Evolutionary conservation across 2,113 vertebrate genomes (phyloP).

Genomic region (Malurus melanocephalus): DNA sequence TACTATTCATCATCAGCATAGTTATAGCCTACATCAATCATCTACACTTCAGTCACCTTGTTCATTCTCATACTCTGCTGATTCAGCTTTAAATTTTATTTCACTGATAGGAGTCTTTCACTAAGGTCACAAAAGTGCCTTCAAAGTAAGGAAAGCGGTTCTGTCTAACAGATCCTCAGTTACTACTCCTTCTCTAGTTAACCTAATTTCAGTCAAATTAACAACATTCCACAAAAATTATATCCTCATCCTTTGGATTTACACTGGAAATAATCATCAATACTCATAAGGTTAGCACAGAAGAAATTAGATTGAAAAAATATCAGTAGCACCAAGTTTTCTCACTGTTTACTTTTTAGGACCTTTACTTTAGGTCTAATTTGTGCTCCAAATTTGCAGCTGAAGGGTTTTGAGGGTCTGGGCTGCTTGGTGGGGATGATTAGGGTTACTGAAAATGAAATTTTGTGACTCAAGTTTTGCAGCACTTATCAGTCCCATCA

Average conservation of each 20-base stretch:
- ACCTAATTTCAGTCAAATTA: background rate
- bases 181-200: background rate
- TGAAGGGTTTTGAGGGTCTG: background rate
- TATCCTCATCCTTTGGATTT: background rate
- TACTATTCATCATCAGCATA: slow-evolving; percentile 45
- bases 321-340: background rate
- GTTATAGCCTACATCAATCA: slow-evolving; percentile 57
- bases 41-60: slow-evolving; percentile 26
- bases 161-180: background rate
- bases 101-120: slow-evolving; percentile 24
- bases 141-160: background rate
- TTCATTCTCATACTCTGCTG: slow-evolving; percentile 41
- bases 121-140: slow-evolving; percentile 42
- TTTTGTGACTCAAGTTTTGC: background rate
- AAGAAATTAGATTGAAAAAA: background rate
- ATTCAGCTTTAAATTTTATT: slow-evolving; percentile 40
- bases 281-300: background rate
- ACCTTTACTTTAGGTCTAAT: background rate
- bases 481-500: background rate
- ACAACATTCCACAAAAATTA: background rate
- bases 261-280: background rate
- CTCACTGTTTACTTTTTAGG: background rate
- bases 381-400: background rate
- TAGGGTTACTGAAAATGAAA: background rate
- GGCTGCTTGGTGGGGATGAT: accelerated